These are phyloP conservation scores for Drymonia ruficornis DNA, from an alignment of 2,888 invertebrate genomes.

Conservation along the genomic window DNA sequence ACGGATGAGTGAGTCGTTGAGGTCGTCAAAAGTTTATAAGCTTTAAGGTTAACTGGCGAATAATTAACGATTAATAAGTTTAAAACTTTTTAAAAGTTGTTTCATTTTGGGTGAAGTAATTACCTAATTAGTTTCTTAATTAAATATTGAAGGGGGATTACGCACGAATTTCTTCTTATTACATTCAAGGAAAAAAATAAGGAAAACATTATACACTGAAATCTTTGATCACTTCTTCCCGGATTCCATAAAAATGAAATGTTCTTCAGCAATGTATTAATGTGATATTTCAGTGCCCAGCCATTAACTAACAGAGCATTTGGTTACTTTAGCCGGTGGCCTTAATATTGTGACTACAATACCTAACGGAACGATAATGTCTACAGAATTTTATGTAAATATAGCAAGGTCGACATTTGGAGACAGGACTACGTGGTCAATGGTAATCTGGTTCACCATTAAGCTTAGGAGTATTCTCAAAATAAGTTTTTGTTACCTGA, in stretches of 20 bases:
- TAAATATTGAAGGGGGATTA: neutral
- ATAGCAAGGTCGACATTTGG: conserved; percentile 9
- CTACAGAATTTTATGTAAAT: conserved; percentile 18
- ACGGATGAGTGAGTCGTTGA: conserved; percentile 2
- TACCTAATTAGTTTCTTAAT: neutral
- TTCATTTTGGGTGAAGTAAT: neutral
- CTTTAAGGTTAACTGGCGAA: neutral
- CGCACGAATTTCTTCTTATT: too few relatives aligned
- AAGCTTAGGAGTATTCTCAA: neutral
- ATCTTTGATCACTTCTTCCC: too few relatives aligned
- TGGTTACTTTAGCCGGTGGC: conserved; percentile 13
- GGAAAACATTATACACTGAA: too few relatives aligned
- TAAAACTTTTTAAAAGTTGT: neutral
- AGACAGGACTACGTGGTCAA: conserved; percentile 4
- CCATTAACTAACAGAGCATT: neutral
- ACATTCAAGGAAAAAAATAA: too few relatives aligned
- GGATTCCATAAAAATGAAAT: too few relatives aligned
- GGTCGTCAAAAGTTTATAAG: neutral
- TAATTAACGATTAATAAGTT: neutral
- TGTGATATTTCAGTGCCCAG: too few relatives aligned
- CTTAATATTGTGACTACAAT: conserved; percentile 15
- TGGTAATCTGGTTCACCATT: neutral
- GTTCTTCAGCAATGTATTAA: too few relatives aligned
- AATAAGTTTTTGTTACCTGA: conserved; percentile 4
- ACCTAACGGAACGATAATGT: conserved; percentile 20